Conservation (phyloP, 2,113 vertebrate genomes). For the Halcyon malimbica region DNA sequence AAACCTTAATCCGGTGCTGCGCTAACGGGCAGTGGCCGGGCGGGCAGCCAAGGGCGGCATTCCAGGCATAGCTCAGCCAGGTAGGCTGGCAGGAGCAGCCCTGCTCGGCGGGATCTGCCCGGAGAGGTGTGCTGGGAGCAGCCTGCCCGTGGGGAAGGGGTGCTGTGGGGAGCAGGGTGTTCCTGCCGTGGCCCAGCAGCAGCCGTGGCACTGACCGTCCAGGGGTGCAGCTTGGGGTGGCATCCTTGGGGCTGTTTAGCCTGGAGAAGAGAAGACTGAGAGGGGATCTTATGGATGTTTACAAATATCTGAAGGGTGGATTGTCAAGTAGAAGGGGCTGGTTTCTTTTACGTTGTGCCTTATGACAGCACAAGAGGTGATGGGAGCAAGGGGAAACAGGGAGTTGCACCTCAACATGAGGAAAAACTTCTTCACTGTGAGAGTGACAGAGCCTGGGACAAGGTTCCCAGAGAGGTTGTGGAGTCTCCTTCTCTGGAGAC, state of each 20-base stretch:
- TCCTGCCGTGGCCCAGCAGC: fast-evolving
- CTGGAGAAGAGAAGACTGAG: too few relatives aligned
- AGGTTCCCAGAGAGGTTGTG: too few relatives aligned
- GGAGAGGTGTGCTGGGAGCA: not conserved
- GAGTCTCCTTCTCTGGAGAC: too few relatives aligned
- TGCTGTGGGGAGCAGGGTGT: not conserved
- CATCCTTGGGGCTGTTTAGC: not conserved
- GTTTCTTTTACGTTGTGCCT: too few relatives aligned
- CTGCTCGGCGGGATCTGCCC: not conserved
- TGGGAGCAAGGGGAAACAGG: too few relatives aligned
- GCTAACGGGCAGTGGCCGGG: not conserved
- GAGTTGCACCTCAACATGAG: too few relatives aligned
- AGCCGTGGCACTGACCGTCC: not conserved
- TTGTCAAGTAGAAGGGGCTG: too few relatives aligned
- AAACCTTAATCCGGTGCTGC: not conserved
- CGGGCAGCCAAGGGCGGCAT: slow-evolving; percentile 20
- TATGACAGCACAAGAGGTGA: too few relatives aligned
- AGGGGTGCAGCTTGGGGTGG: not conserved
- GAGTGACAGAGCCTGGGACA: too few relatives aligned
- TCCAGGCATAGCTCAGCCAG: slow-evolving; percentile 57
- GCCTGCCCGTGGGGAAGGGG: not conserved
- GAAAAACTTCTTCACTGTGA: too few relatives aligned
- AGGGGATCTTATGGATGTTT: too few relatives aligned
- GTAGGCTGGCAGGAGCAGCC: slow-evolving; percentile 29
- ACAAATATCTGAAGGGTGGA: too few relatives aligned